Conservation (phyloP, 2,797 vertebrate genomes). For the Apodemus agrarius region DNA sequence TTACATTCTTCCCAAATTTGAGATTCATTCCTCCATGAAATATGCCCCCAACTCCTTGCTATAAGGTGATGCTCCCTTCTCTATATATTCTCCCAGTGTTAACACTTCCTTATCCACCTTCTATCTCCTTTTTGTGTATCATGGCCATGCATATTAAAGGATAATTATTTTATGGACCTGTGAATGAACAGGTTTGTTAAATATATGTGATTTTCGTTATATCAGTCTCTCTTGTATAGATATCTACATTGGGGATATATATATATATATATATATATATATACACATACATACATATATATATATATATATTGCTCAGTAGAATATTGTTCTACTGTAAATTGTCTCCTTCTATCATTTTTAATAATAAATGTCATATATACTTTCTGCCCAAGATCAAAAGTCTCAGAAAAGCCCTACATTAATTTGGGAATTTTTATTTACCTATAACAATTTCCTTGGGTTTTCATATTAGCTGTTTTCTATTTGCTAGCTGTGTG, state of each 20-base stretch:
- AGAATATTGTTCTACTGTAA: neutral
- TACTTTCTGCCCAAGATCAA: neutral
- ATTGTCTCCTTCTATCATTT: neutral
- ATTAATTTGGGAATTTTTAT: neutral
- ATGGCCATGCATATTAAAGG: neutral
- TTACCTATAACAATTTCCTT: neutral
- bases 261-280: too few species aligned
- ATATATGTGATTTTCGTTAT: neutral
- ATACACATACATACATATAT: too few species aligned
- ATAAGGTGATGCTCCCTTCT: fast-evolving
- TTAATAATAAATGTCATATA: neutral
- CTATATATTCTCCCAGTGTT: neutral
- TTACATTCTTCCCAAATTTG: neutral
- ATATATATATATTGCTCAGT: neutral
- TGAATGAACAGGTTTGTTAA: neutral
- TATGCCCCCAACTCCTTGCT: neutral
- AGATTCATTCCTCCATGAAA: neutral
- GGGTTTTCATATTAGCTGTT: neutral
- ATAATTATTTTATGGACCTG: neutral
- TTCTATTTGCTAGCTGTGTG: neutral
- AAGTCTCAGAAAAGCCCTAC: neutral
- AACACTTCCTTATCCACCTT: neutral
- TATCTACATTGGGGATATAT: neutral
- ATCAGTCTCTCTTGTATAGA: neutral
- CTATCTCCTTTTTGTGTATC: neutral